Percentiles rank a stretch among this genome's conserved stretches.
Conservation (phyloP, 1,140 invertebrate species). For the Dreissena polymorpha region DNA sequence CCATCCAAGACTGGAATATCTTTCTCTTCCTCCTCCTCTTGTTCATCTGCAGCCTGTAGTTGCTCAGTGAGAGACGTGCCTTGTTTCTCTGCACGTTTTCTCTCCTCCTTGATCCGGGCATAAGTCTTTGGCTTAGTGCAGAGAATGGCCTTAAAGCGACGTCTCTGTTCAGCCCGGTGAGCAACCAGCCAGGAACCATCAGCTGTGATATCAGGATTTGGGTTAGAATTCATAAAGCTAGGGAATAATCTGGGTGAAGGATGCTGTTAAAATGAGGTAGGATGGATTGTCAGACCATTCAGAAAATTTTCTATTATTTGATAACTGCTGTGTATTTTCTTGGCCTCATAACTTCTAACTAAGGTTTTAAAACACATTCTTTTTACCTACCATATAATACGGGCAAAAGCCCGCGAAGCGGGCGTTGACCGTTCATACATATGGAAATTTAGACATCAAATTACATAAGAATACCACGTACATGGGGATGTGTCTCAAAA, state of each 20-base stretch:
- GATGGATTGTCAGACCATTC: no score
- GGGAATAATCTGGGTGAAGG: neutral
- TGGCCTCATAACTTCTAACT: no score
- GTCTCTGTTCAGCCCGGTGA: slow-evolving; percentile 74
- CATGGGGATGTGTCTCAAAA: no score
- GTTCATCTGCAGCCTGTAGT: slow-evolving; percentile 58
- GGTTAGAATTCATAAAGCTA: neutral
- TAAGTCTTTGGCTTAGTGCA: slow-evolving; percentile 77
- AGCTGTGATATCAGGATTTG: slow-evolving; percentile 45
- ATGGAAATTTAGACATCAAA: no score
- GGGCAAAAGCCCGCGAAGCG: no score
- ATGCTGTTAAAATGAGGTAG: neutral
- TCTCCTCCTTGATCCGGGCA: slow-evolving; percentile 75
- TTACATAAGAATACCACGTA: no score
- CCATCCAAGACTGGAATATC: slow-evolving; percentile 73
- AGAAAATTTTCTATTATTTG: no score
- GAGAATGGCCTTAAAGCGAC: slow-evolving; percentile 76
- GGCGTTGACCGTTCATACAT: no score
- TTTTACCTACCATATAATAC: no score
- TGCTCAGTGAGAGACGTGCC: slow-evolving; percentile 61
- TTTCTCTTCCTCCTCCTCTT: slow-evolving; percentile 64
- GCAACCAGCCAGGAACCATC: slow-evolving; percentile 77
- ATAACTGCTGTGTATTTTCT: no score
- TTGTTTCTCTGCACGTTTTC: slow-evolving; percentile 68
- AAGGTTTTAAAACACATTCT: no score